Conservation (phyloP, 2,797 vertebrate genomes). For the Cichlasoma orientale region DNA sequence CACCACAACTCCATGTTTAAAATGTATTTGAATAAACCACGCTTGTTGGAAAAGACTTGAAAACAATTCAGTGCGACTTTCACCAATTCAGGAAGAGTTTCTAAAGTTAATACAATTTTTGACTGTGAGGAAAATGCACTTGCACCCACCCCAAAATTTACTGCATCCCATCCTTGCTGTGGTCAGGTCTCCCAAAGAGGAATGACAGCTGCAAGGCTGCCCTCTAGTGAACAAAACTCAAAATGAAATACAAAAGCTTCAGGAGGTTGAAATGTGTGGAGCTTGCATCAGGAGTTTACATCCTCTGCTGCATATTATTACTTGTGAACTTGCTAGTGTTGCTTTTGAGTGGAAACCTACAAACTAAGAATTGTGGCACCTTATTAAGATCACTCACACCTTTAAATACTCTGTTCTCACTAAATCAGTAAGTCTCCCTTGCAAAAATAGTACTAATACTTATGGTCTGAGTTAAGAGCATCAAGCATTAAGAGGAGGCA, state of each 20-base stretch:
- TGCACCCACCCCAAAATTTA: constrained; percentile 12
- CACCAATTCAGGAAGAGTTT: not conserved
- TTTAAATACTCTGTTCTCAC: constrained; percentile 25
- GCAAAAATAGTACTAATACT: constrained; percentile 29
- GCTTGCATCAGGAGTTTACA: not conserved
- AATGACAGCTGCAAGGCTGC: constrained; percentile 38
- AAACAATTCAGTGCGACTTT: not conserved
- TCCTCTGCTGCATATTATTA: constrained; percentile 1
- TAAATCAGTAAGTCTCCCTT: constrained; percentile 48
- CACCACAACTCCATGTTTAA: constrained; percentile 1
- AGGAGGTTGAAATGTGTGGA: not conserved
- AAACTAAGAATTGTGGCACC: not conserved
- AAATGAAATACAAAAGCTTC: not conserved
- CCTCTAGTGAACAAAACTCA: constrained; percentile 62
- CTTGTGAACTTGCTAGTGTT: constrained; percentile 29
- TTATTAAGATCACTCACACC: not conserved
- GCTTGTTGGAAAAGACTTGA: constrained; percentile 12
- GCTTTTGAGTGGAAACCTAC: constrained; percentile 10
- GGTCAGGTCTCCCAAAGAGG: not conserved
- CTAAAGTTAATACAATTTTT: not conserved
- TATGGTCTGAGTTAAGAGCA: constrained; percentile 15
- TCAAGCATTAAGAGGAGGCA: constrained; percentile 13
- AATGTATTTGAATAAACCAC: constrained; percentile 51
- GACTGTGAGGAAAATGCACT: constrained; percentile 2
- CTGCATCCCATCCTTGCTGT: constrained; percentile 3